Evolutionary conservation across 2,888 invertebrate genomes (phyloP).

Genomic region (Endotricha flammealis): DNA sequence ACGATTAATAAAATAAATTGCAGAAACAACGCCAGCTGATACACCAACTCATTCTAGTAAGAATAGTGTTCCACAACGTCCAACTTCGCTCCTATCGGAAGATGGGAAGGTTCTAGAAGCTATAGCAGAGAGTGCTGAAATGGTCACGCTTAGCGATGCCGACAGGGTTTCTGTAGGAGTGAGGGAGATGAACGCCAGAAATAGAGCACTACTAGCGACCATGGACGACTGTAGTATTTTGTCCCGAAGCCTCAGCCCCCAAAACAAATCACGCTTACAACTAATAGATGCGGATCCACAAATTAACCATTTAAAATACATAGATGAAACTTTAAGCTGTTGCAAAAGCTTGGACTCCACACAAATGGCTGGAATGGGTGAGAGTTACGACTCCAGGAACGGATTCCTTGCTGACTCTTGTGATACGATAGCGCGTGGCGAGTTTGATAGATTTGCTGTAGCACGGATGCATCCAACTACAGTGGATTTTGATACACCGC

Average conservation of each 20-base stretch:
- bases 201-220: constrained; percentile 71
- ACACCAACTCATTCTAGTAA: constrained; percentile 65
- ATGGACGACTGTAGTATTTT: constrained; percentile 75
- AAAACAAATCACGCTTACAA: constrained; percentile 59
- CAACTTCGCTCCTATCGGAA: constrained; percentile 80
- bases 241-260: constrained; percentile 68
- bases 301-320: constrained; percentile 80
- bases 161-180: constrained; percentile 63
- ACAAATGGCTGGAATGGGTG: constrained; percentile 69
- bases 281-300: constrained; percentile 69
- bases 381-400: constrained; percentile 68
- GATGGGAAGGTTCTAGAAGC: constrained; percentile 81
- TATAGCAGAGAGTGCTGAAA: constrained; percentile 83
- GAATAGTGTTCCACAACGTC: constrained; percentile 62
- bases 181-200: constrained; percentile 67
- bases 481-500: constrained; percentile 61
- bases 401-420: constrained; percentile 67
- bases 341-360: constrained; percentile 71
- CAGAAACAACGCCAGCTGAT: constrained; percentile 70
- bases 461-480: constrained; percentile 35
- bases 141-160: constrained; percentile 80
- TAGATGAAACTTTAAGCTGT: constrained; percentile 77
- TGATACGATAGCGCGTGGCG: constrained; percentile 66
- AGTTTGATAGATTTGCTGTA: constrained; percentile 53
- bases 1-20: too few relatives aligned